These are phyloP conservation scores for Myripristis murdjan DNA, from an alignment of 2,797 vertebrate genomes.

Conservation along the genomic window DNA sequence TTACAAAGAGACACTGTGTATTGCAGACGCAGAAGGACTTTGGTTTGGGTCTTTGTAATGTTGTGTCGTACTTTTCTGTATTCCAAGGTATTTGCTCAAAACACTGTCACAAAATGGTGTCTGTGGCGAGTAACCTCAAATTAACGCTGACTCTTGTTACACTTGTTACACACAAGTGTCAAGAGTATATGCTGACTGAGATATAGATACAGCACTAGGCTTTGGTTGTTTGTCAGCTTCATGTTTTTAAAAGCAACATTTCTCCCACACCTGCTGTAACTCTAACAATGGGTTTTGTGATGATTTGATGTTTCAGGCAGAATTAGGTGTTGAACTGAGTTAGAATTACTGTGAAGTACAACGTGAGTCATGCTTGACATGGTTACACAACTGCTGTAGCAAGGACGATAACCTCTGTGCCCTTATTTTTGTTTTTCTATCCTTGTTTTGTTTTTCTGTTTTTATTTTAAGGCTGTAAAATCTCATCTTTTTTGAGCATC, in stretches of 20 bases:
- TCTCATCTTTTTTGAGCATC: neutral
- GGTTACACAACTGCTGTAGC: neutral
- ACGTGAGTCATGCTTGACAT: slow-evolving; percentile 1
- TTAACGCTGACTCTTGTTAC: slow-evolving; percentile 37
- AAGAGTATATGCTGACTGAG: slow-evolving; percentile 29
- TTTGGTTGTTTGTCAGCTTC: neutral
- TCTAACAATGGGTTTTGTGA: neutral
- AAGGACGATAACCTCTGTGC: no score
- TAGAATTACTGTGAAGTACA: neutral
- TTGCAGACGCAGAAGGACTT: neutral
- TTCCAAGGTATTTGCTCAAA: neutral
- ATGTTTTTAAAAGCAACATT: neutral
- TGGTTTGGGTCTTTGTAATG: neutral
- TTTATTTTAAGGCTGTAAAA: slow-evolving; percentile 12
- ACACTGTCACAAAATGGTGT: neutral
- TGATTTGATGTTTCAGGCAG: neutral
- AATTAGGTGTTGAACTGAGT: slow-evolving; percentile 10
- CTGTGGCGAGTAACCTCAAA: slow-evolving; percentile 27
- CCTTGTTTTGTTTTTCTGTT: slow-evolving; percentile 6
- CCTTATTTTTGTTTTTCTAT: neutral
- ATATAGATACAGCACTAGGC: neutral
- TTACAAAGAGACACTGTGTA: neutral
- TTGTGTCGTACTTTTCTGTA: slow-evolving; percentile 19
- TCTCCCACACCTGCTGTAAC: neutral
- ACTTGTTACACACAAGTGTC: slow-evolving; percentile 38